Base-by-base conservation (phyloP, 2,113 vertebrate genomes). In the Neodon shergylaensis region DNA sequence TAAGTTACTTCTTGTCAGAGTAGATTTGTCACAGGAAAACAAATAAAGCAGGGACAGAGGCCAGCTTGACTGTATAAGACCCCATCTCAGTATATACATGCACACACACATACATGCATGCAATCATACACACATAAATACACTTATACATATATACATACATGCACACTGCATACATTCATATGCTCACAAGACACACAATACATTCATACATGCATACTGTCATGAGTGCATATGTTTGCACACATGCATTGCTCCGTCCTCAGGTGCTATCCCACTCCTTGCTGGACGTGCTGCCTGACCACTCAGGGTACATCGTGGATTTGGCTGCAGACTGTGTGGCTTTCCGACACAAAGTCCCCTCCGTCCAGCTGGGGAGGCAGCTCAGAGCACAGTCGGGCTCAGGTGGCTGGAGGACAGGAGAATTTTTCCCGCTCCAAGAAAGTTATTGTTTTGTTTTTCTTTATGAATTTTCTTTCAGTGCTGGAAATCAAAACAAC, bases 271-370 rank as follows among this genome's bases (percentile, higher is more conserved):
- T 39, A 2, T 7, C 22, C 72, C 0, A 1, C 49, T 28, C 91
- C 70, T 61, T 0, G 28, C 0, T 0, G 66, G n/a, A 2, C 2
- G 0, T 31, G 3, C 11, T 2, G 81, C 49, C 86, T 3, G 39
- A 72, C 5, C 36, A 39, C 16, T n/a, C 79, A 8, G 26, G 58
- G 66, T 21, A 54, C 31, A 5, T 10, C 39, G 5, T 0, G 7
- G 21, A 76, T 24, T 1, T 16, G 78, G 12, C 10, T 9, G 0
- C 0, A 1, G 84, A 9, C 83, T 0, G 9, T 16, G 22, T 16
- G 22, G 12, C 26, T 26, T 19, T 28, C 61, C 1, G 65, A 78
- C 39, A 6, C 39, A 0, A 7, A 0, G 26, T 21, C 21, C 16
- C 39, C 7, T 39, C 21, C 5, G 26, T 16, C 54, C 84, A 86